Evolutionary conservation across 2,113 vertebrate species (phyloP).

Genomic region (Hippopotamus amphibius): DNA sequence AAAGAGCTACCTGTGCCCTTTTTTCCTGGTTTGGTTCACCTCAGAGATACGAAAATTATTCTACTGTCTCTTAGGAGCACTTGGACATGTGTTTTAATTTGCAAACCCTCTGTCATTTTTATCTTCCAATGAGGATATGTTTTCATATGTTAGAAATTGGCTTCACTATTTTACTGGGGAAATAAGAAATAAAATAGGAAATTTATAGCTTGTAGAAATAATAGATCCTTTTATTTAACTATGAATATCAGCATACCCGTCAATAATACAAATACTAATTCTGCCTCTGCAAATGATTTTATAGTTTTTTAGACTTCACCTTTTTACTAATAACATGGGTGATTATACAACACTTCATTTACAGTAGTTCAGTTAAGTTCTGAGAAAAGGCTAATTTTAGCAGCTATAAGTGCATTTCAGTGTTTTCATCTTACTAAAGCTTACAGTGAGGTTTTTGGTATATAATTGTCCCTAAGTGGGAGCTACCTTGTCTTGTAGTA

Average conservation of each 20-base stretch:
- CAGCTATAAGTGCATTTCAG: background rate
- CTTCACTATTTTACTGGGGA: background rate
- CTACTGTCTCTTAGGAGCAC: background rate
- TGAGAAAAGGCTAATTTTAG: constrained; percentile 16
- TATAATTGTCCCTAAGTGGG: background rate
- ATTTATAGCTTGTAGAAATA: constrained; percentile 19
- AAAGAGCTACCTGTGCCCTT: background rate
- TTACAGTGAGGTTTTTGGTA: background rate
- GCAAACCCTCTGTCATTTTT: background rate
- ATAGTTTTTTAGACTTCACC: background rate
- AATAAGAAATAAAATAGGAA: constrained; percentile 29
- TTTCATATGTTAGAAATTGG: constrained; percentile 26
- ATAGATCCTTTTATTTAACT: background rate
- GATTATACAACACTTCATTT: background rate
- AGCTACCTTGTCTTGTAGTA: background rate
- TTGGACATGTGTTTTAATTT: constrained; percentile 14
- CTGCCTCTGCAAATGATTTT: background rate
- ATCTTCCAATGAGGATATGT: constrained; percentile 1
- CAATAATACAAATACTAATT: background rate
- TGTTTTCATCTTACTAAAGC: background rate
- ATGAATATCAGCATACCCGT: background rate
- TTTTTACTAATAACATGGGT: background rate
- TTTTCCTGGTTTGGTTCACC: background rate
- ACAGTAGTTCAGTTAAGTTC: background rate
- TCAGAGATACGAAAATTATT: background rate